Conservation (phyloP, 2,888 invertebrate species). For the Drosophila paucipuncta region DNA sequence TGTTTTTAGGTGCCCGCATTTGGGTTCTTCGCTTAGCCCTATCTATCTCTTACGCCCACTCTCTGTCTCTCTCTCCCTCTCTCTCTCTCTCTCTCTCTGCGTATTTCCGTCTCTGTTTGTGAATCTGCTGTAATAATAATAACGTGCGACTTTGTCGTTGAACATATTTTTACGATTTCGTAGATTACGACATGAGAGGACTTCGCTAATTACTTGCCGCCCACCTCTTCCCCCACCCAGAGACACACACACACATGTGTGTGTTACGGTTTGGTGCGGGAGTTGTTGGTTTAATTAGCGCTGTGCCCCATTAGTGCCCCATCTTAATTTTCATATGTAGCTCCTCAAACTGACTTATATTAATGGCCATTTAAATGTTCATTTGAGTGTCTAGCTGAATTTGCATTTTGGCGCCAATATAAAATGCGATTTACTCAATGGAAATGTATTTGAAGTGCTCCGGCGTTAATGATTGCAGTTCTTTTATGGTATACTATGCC, state of each 20-base stretch:
- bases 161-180: slow-evolving; percentile 78
- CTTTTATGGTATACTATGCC: neutral
- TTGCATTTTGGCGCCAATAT: slow-evolving; percentile 52
- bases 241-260: slow-evolving; percentile 9
- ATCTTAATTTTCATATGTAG: slow-evolving; percentile 64
- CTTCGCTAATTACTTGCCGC: slow-evolving; percentile 72
- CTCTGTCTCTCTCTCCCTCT: neutral
- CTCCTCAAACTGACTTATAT: slow-evolving; percentile 43
- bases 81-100: neutral
- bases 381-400: slow-evolving; percentile 30
- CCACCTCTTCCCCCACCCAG: neutral
- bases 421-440: slow-evolving; percentile 31
- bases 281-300: slow-evolving; percentile 68
- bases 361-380: slow-evolving; percentile 74
- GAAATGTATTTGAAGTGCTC: slow-evolving; percentile 48
- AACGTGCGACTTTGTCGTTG: slow-evolving; percentile 73
- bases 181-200: slow-evolving; percentile 73
- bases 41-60: neutral
- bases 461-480: slow-evolving; percentile 50
- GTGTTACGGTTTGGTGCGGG: neutral
- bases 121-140: slow-evolving; percentile 69
- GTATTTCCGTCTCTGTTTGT: neutral
- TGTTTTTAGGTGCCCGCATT: slow-evolving; percentile 70
- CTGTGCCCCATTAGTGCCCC: slow-evolving; percentile 61
- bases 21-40: slow-evolving; percentile 13